phyloP scores from a whole-genome alignment of 1,140 invertebrate genomes.

The Anoplophora glabripennis region DNA sequence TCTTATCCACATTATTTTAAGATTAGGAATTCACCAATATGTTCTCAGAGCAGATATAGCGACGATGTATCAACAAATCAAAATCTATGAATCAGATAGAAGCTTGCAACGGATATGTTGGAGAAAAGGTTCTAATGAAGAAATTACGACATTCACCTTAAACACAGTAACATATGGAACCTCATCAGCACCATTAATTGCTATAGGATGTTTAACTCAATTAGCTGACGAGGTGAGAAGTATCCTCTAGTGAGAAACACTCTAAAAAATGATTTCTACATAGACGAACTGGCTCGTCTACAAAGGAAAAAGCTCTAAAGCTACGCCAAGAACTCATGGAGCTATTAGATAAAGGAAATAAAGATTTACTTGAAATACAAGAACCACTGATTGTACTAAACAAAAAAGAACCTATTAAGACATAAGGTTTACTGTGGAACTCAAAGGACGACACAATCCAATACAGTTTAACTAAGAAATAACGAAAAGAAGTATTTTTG shows the following conservation, averaged over 20 bases:
- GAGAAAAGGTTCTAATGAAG: constrained; percentile 7
- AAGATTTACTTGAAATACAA: constrained; percentile 7
- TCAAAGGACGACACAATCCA: neutral
- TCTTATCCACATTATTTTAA: constrained; percentile 43
- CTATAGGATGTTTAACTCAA: constrained; percentile 40
- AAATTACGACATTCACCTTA: constrained; percentile 12
- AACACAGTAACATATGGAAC: constrained; percentile 42
- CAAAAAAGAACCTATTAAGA: constrained; percentile 23
- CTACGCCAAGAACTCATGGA: constrained; percentile 24
- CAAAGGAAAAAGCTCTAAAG: constrained; percentile 17
- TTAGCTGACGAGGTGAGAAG: constrained; percentile 23
- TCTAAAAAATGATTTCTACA: constrained; percentile 47
- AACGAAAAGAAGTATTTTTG: constrained; percentile 49
- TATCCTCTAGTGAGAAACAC: constrained; percentile 33
- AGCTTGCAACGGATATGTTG: constrained; percentile 39
- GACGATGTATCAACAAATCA: constrained; percentile 46
- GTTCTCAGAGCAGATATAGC: constrained; percentile 47
- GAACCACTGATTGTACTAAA: constrained; percentile 16
- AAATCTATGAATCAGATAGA: constrained; percentile 32
- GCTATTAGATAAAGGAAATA: constrained; percentile 23
- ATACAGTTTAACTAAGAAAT: constrained; percentile 17
- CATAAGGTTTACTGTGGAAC: constrained; percentile 21
- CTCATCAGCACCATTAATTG: constrained; percentile 40
- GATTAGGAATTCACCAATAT: constrained; percentile 43
- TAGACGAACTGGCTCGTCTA: constrained; percentile 50